phyloP scores from a whole-genome alignment of 2,113 vertebrate species.

The Typhlomys cinereus region DNA sequence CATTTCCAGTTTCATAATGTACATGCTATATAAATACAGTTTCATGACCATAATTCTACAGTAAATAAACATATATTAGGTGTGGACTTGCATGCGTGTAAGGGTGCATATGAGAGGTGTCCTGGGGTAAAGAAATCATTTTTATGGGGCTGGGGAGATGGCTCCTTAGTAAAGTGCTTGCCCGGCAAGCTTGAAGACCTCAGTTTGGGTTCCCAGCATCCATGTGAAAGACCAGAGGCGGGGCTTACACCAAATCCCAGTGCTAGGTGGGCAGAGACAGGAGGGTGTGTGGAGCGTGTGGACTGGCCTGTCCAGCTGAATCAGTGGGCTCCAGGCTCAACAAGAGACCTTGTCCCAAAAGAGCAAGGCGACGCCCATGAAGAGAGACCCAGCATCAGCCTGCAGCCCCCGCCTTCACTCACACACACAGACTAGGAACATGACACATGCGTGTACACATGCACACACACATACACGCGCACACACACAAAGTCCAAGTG shows the following conservation, averaged over 20 bases:
- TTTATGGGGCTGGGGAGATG: neutral
- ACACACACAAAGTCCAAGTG: neutral
- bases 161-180: neutral
- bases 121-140: neutral
- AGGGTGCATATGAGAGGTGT: neutral
- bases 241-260: neutral
- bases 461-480: neutral
- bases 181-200: neutral
- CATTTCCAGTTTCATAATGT: neutral
- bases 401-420: neutral
- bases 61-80: neutral
- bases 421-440: neutral
- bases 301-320: neutral
- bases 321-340: neutral
- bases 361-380: fast-evolving
- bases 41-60: neutral
- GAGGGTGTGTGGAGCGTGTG: neutral
- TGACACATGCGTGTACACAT: too few relatives aligned
- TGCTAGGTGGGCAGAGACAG: neutral
- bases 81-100: neutral
- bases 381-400: neutral
- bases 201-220: neutral
- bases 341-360: neutral
- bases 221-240: neutral
- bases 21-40: neutral